Conservation (phyloP, 1,140 invertebrate genomes). For the Drosophila paulistorum region DNA sequence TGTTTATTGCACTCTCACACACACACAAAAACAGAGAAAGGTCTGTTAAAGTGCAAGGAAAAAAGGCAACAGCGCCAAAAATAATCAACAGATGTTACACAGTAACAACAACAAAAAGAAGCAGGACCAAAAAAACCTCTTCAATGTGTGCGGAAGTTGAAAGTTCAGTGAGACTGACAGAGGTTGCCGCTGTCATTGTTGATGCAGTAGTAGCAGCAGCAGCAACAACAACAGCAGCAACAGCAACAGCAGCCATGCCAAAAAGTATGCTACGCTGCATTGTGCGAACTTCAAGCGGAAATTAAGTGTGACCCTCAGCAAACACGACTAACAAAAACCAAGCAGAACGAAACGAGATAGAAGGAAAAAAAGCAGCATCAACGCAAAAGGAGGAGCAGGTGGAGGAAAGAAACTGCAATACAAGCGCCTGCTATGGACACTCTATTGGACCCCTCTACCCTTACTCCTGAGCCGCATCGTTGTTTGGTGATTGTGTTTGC, state of each 20-base stretch:
- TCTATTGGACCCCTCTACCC: slow-evolving; percentile 56
- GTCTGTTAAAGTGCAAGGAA: slow-evolving; percentile 30
- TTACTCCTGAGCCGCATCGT: slow-evolving; percentile 25
- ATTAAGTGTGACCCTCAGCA: slow-evolving; percentile 78
- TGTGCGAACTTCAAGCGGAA: slow-evolving; percentile 68
- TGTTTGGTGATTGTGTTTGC: slow-evolving; percentile 80
- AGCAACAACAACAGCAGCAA: slow-evolving; percentile 67
- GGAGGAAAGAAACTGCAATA: slow-evolving; percentile 11
- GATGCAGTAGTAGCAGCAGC: slow-evolving; percentile 72
- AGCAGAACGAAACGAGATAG: background rate
- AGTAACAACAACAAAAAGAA: slow-evolving; percentile 45
- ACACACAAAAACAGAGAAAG: slow-evolving; percentile 8
- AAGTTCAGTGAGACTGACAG: slow-evolving; percentile 76
- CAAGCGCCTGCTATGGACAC: slow-evolving; percentile 66
- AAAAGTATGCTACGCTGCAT: slow-evolving; percentile 71
- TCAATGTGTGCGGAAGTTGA: slow-evolving; percentile 66
- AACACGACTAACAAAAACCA: slow-evolving; percentile 43
- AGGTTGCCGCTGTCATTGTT: slow-evolving; percentile 34
- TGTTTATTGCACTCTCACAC: slow-evolving; percentile 43
- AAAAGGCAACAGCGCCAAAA: slow-evolving; percentile 47
- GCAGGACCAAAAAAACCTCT: slow-evolving; percentile 24
- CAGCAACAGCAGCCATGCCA: slow-evolving; percentile 38
- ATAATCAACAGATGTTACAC: slow-evolving; percentile 79
- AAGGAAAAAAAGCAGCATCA: slow-evolving; percentile 49
- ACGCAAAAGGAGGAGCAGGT: slow-evolving; percentile 31